phyloP scores from a whole-genome alignment of 2,888 invertebrate species.

The Hecatera dysodea region DNA sequence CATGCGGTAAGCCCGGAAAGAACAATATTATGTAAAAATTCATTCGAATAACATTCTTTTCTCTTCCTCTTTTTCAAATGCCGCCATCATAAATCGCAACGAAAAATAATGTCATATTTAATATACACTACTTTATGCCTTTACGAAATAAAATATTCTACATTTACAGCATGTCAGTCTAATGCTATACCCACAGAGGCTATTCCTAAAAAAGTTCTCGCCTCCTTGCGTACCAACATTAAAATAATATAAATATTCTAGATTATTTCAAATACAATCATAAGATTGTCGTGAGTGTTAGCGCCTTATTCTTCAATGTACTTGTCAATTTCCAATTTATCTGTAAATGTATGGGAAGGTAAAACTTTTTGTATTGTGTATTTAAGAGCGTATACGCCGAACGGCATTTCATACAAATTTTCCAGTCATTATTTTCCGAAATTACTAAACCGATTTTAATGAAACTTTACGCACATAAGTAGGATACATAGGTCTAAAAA shows the following conservation, averaged over 20 bases:
- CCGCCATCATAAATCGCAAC: not conserved
- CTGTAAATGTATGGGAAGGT: slow-evolving; percentile 12
- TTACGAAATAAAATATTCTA: no score
- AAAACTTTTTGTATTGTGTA: slow-evolving; percentile 12
- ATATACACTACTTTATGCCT: no score
- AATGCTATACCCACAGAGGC: not conserved
- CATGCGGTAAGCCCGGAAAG: not conserved
- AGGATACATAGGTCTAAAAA: no score
- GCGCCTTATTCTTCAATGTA: slow-evolving; percentile 51
- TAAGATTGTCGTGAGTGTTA: slow-evolving; percentile 51
- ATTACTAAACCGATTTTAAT: no score
- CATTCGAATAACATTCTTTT: no score
- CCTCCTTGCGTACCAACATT: slow-evolving; percentile 44
- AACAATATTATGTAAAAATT: not conserved
- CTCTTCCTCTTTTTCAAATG: not conserved
- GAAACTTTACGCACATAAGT: no score
- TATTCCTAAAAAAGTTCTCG: not conserved
- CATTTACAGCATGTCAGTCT: slow-evolving; percentile 19
- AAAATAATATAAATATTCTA: slow-evolving; percentile 52
- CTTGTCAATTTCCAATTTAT: slow-evolving; percentile 48
- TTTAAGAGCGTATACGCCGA: no score
- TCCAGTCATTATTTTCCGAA: no score
- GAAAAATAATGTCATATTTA: no score
- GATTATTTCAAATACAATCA: slow-evolving; percentile 40
- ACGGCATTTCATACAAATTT: no score